Evolutionary conservation across 2,797 vertebrate genomes (phyloP).

Genomic region (Tapera naevia): DNA sequence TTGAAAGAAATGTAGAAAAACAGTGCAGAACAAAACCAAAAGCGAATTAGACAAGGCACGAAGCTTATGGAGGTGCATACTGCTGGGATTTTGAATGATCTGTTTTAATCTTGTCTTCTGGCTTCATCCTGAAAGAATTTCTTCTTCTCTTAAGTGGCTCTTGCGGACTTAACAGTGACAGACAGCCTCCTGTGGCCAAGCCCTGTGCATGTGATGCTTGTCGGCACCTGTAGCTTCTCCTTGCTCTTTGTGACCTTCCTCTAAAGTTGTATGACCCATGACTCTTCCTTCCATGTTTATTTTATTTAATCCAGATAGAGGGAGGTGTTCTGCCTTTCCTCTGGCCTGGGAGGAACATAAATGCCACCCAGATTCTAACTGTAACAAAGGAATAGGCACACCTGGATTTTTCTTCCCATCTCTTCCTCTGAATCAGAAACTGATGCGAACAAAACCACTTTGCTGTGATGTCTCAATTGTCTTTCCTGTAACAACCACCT

Average conservation of each 20-base stretch:
- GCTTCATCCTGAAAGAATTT: not conserved
- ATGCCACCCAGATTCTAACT: not conserved
- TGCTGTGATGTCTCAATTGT: not conserved
- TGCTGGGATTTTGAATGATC: not conserved
- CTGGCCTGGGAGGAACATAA: not conserved
- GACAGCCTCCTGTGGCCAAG: not conserved
- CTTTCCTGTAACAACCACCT: not conserved
- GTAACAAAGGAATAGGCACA: not conserved
- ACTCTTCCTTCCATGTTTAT: not conserved
- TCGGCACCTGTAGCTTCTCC: not conserved
- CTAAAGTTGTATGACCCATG: not conserved
- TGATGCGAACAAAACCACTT: not conserved
- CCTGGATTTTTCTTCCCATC: not conserved
- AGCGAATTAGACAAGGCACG: not conserved
- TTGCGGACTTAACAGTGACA: not conserved
- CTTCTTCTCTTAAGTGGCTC: not conserved
- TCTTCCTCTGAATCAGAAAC: not conserved
- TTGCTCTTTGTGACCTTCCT: not conserved
- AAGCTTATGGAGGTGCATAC: no score
- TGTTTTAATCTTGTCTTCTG: not conserved
- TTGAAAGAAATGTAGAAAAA: not conserved
- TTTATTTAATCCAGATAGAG: not conserved
- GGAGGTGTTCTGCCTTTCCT: not conserved
- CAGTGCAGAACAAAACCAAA: not conserved
- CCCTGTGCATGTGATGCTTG: not conserved